Percentiles rank a stretch among this genome's conserved stretches.
Evolutionary conservation across 2,797 vertebrate species (phyloP).

Genomic region (Sus cebifrons): DNA sequence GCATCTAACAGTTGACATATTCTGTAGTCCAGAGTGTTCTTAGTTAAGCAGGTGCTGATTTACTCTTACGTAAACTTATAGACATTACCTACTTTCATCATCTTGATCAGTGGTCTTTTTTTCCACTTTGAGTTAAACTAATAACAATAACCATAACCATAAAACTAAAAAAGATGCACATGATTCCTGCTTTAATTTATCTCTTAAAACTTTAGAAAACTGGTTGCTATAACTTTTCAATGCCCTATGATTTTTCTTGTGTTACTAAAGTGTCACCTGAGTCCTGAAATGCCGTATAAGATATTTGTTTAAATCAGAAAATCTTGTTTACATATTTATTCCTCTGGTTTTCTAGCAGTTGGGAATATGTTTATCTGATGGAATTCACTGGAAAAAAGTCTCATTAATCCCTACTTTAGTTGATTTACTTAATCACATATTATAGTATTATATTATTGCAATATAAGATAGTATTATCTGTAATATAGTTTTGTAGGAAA

Average conservation of each 20-base stretch:
- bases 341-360: not conserved
- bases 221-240: slow-evolving; percentile 33
- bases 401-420: not conserved
- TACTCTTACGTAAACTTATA: not conserved
- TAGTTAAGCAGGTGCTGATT: not conserved
- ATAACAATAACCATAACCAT: not conserved
- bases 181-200: not conserved
- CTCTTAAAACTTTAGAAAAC: slow-evolving; percentile 50
- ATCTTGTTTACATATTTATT: slow-evolving; percentile 28
- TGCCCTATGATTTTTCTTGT: slow-evolving; percentile 33
- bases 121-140: not conserved
- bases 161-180: not conserved
- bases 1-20: not conserved
- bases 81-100: not conserved
- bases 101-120: slow-evolving; percentile 8
- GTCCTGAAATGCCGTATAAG: slow-evolving; percentile 8
- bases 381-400: not conserved
- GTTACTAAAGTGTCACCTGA: not conserved
- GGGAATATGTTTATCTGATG: not conserved
- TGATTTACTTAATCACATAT: not conserved
- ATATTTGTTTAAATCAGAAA: slow-evolving; percentile 21
- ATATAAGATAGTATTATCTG: not conserved
- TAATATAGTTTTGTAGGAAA: not conserved
- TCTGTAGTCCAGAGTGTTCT: not conserved
- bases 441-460: not conserved